Base-by-base conservation (phyloP, 2,888 invertebrate species). In the Melolontha melolontha region DNA sequence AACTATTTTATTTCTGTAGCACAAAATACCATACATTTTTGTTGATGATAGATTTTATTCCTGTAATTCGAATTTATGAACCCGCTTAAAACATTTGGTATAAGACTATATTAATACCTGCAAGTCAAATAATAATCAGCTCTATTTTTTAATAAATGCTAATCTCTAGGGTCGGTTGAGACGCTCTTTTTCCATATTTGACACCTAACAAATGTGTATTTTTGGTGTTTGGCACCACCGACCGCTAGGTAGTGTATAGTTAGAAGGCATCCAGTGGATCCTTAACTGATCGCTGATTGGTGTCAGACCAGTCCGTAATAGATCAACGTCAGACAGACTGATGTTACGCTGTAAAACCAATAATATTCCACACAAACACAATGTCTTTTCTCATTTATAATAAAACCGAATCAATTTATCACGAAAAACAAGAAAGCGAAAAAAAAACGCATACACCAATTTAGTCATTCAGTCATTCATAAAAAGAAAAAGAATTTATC, bases 171-270 rank as follows among this genome's bases (percentile, higher is more conserved):
- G 12, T n/a, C 59, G 44, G 47, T 47, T 29, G 59, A 27, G 29
- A 59, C 47, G 59, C 47, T 47, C 12, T 42, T 47, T 29, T 59
- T 12, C 34, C 44, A 59, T 59, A 64, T 73, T 72, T 75, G 79
- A 79, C 79, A 75, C 72, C 68, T 76, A 74, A 78, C 77, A 78
- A 78, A 79, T 77, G 76, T 70, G 75, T 71, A 73, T 73, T 74
- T 66, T 76, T 75, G 69, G 69, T 71, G 69, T 75, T 76, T 78
- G 75, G 75, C 77, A 75, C 75, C 75, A 74, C 75, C 76, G 73
- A 73, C 75, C 72, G 73, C 72, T 76, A 74, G 73, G 72, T 72
- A 75, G 73, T 74, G 68, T 74, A 71, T 72, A 73, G 75, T 72
- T 74, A 70, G 76, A 59, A 47, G 59, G 75, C 75, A 72, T 75